phyloP scores from a whole-genome alignment of 1,140 invertebrate species.

The Scaptodrosophila lebanonensis region DNA sequence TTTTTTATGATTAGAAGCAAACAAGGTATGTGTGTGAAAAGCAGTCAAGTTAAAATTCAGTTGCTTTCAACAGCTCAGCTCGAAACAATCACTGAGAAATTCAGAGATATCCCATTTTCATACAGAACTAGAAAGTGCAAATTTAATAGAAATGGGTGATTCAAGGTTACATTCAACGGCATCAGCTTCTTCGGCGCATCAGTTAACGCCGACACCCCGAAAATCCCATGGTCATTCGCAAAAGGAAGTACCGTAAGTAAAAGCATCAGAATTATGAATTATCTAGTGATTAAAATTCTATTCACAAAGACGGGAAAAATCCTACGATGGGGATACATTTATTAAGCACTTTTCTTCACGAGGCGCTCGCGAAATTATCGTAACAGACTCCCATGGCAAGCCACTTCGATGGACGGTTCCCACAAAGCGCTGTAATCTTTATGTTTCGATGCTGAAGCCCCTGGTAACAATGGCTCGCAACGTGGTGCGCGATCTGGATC shows the following conservation, averaged over 20 bases:
- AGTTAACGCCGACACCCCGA: no score
- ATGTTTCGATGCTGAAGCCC: conserved; percentile 42
- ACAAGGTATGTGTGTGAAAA: no score
- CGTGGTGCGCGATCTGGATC: conserved; percentile 86
- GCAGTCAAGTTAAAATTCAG: no score
- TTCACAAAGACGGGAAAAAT: not conserved
- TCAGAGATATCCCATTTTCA: no score
- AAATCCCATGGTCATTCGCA: no score
- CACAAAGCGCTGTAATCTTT: conserved; percentile 17
- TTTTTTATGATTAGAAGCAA: no score
- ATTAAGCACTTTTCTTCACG: conserved; percentile 29
- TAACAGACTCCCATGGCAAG: conserved; percentile 31
- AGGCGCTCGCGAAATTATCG: conserved; percentile 37
- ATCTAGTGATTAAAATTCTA: not conserved
- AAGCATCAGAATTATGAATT: not conserved
- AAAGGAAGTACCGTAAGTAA: not conserved
- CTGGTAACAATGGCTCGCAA: conserved; percentile 84
- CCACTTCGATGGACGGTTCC: conserved; percentile 42
- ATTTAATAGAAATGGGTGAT: no score
- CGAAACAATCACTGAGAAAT: no score
- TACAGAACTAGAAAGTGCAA: no score
- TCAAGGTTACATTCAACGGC: no score
- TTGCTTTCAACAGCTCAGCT: no score
- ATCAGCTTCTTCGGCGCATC: no score
- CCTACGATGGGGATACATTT: conserved; percentile 47